A percentile compares a stretch with the other conserved stretches of the same genome.
Conservation (phyloP, 2,113 vertebrate genomes). For the Notarius quadriscutis region DNA sequence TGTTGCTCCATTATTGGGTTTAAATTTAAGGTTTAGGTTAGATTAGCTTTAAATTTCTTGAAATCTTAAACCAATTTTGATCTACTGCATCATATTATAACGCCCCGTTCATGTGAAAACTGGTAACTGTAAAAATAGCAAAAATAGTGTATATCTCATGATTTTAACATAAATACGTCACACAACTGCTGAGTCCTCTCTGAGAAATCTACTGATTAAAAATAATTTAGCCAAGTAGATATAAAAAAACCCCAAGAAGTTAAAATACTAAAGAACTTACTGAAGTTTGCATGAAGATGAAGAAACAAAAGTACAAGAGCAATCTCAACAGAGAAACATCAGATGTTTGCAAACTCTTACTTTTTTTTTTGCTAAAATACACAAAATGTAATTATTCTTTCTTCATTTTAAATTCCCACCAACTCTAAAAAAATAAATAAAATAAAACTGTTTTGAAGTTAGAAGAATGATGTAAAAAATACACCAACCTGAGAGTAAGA, state of each 20-base stretch:
- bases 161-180: background rate
- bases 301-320: background rate
- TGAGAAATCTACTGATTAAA: background rate
- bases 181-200: background rate
- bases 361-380: background rate
- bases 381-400: background rate
- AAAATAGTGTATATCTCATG: background rate
- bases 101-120: background rate
- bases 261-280: background rate
- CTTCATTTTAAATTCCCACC: background rate
- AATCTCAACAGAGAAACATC: background rate
- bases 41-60: background rate
- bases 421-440: background rate
- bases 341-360: background rate
- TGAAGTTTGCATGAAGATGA: background rate
- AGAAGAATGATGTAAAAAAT: background rate
- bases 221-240: background rate
- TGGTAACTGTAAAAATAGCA: background rate
- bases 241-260: background rate
- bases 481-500: constrained; percentile 33
- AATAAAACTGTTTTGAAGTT: background rate
- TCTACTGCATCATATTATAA: background rate
- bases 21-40: background rate
- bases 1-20: background rate
- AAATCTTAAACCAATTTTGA: background rate